A percentile compares a stretch with the other conserved stretches of the same genome.
Evolutionary conservation across 2,888 invertebrate species (phyloP).

Genomic region (Cephus rjabovi): DNA sequence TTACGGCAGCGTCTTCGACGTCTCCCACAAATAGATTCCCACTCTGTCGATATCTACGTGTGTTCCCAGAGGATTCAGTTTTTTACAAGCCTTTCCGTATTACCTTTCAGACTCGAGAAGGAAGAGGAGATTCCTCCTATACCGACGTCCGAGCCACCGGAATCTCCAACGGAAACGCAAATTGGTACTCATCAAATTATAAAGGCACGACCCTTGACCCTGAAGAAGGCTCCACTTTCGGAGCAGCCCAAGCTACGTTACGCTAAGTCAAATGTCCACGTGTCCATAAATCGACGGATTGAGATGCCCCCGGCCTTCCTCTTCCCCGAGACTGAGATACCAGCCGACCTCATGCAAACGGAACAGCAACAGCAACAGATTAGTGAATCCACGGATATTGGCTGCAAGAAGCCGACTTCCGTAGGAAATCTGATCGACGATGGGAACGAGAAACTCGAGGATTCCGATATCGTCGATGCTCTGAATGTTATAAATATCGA

Average conservation of each 20-base stretch:
- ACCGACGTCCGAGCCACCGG: conserved; percentile 62
- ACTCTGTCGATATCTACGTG: background rate
- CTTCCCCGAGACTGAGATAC: conserved; percentile 80
- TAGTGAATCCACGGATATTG: conserved; percentile 47
- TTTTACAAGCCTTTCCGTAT: background rate
- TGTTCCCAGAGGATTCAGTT: background rate
- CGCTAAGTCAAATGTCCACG: conserved; percentile 73
- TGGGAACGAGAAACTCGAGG: conserved; percentile 55
- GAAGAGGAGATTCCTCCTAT: conserved; percentile 61
- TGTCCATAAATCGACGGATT: conserved; percentile 79
- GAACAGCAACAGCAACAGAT: conserved; percentile 56
- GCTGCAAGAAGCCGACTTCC: conserved; percentile 30
- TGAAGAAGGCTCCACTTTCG: conserved; percentile 84
- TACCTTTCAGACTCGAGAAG: conserved; percentile 51
- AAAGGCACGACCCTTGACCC: conserved; percentile 86
- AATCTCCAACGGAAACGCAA: conserved; percentile 59
- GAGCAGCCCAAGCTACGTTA: conserved; percentile 82
- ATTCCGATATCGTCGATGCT: conserved; percentile 63
- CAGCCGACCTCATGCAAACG: conserved; percentile 70
- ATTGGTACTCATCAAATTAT: conserved; percentile 67
- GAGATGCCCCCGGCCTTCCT: conserved; percentile 87
- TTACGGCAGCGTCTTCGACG: background rate
- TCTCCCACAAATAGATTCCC: background rate
- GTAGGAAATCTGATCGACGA: conserved; percentile 31
- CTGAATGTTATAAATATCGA: conserved; percentile 63